Percentiles rank a stretch among this genome's conserved stretches.
Evolutionary conservation across 1,140 invertebrate genomes (phyloP).

Genomic region (Musca vetustissima): DNA sequence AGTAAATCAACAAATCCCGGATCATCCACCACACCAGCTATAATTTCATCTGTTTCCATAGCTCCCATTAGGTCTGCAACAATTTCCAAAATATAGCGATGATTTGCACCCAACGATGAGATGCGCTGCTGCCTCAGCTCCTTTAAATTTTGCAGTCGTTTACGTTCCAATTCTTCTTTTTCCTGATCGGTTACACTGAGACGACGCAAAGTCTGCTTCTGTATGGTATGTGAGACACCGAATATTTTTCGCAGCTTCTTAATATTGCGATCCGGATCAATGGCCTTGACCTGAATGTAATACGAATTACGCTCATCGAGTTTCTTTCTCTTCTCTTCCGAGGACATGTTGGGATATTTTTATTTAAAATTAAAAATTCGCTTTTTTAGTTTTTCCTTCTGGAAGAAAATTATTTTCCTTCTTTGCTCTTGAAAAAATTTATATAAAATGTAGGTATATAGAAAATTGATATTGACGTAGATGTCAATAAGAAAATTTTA

Average conservation of each 20-base stretch:
- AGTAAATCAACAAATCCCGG: slow-evolving; percentile 63
- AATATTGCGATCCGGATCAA: slow-evolving; percentile 41
- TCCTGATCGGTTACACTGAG: slow-evolving; percentile 42
- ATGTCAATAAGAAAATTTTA: no score
- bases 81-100: slow-evolving; percentile 66
- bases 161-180: slow-evolving; percentile 37
- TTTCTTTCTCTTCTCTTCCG: not conserved
- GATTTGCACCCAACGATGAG: slow-evolving; percentile 54
- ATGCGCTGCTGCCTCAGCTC: slow-evolving; percentile 41
- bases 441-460: no score
- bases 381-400: no score
- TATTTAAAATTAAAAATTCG: no score
- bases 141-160: slow-evolving; percentile 34
- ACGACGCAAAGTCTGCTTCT: slow-evolving; percentile 36
- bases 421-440: no score
- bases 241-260: slow-evolving; percentile 38
- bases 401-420: no score
- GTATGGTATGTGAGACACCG: slow-evolving; percentile 42
- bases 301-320: not conserved
- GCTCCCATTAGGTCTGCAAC: slow-evolving; percentile 61
- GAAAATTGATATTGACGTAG: no score
- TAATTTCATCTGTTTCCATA: slow-evolving; percentile 59
- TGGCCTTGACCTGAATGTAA: slow-evolving; percentile 7
- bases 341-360: no score
- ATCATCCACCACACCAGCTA: slow-evolving; percentile 67